Evolutionary conservation across 2,888 invertebrate genomes (phyloP), one percentile per base, ranked within the genome.

Genomic region (Chouioia cunea): DNA sequence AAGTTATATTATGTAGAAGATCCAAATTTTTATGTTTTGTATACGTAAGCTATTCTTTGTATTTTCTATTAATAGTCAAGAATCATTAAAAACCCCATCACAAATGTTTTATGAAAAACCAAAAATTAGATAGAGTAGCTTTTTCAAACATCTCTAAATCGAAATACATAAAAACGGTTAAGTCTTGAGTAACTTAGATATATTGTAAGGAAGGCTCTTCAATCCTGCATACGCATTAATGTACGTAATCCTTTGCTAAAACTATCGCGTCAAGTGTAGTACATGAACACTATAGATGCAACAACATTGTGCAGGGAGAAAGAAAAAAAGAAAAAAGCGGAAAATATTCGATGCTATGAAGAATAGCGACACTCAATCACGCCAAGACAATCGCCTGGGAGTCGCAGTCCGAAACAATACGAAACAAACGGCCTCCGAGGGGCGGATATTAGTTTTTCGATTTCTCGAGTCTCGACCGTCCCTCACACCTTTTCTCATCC

Each of bases 391-490:
- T 80, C 77, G 78, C 78, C 79, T 75, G 77, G 77, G 78, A 77
- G 77, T 71, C 75, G 75, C 77, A 76, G 80, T 78, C 82, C 83
- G 80, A 85, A 85, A 85, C 85, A 85, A 85, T 85, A 78, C 84
- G 82, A 85, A 85, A 85, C 84, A 85, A 85, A 85, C 84, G 83
- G 82, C 81, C 82, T 77, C 78, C 80, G 78, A 80, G 23, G 80
- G 81, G 79, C 84, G 85, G 85, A 85, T 85, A 85, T 85, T 85
- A 85, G 83, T 85, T 85, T 85, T 85, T 84, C 84, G 84, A 83
- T 83, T 83, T 76, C 75, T 80, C 79, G 78, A 78, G 75, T 75
- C 76, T 72, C 73, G 70, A 27, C 16, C 56, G 54, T 52, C 62
- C 69, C 65, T 71, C 73, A 69, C 70, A 73, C 67, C 56, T 65